Base-by-base conservation (phyloP, 2,113 vertebrate species). In the Thunnus maccoyii region DNA sequence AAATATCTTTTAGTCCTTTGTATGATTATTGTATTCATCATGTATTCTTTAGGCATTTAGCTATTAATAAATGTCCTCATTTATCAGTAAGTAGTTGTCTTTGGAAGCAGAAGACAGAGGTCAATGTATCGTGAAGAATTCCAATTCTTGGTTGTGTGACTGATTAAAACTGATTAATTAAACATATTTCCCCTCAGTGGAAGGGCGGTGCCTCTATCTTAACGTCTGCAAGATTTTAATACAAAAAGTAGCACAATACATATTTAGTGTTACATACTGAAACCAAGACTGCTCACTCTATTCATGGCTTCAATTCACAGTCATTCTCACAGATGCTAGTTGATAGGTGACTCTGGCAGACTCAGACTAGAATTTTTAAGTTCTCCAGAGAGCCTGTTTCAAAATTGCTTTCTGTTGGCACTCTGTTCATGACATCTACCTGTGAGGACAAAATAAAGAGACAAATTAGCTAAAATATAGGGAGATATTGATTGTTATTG, bases 361-460 rank as follows among this genome's bases (percentile, higher is more conserved):
- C 65, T 69, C 78, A 78, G 58, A 48, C 65, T 69, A n/a, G 51
- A 72, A 64, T 76, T 76, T 46, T 36, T 3, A 80, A 80, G 64
- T 66, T 71, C 72, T 77, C 76, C 3, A 0, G 55, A 68, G 72
- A 67, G 20, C 61, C 1, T n/a, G 11, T 57, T 77, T 75, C 60
- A 67, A 83, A 83, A 83, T 81, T 63, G 65, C 78, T 87, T 81
- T 41, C 7, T 41, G 36, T 41, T 41, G 36, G 36, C 9, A 6
- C n/a, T 81, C 55, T 70, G 73, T 83, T 76, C 62, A 65, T 62
- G 51, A 62, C 75, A 69, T 74, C 65, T 67, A 81, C 80, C 72
- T 76, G 51, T 64, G 75, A 75, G 64, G 27, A 72, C 17, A 11
- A 58, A 61, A 70, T 64, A 55, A 36, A 69, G 66, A 78, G 48